Evolutionary conservation across 2,888 invertebrate species (phyloP).

Genomic region (Alsophila aescularia): DNA sequence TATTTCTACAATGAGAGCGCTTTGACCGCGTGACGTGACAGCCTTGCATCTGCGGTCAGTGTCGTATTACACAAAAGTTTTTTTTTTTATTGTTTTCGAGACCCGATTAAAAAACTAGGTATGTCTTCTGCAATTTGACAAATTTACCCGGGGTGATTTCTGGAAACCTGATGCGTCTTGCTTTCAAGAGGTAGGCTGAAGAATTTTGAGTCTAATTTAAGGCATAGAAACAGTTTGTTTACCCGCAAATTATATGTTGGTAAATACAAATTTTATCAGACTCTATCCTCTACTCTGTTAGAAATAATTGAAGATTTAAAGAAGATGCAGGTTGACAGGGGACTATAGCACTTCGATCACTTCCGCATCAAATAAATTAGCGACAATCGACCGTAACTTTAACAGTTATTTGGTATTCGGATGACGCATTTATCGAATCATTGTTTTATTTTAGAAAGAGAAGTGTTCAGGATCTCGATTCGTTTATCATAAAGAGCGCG

Average conservation of each 20-base stretch:
- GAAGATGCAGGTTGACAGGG: conserved; percentile 68
- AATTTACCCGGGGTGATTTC: conserved; percentile 61
- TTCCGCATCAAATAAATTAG: conserved; percentile 66
- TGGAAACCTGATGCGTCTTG: conserved; percentile 33
- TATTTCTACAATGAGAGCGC: conserved; percentile 55
- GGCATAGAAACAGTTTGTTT: conserved; percentile 37
- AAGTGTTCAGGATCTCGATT: conserved; percentile 27
- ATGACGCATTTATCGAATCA: conserved; percentile 8
- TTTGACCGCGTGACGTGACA: conserved; percentile 58
- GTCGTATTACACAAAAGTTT: conserved; percentile 78
- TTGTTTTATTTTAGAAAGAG: conserved; percentile 28
- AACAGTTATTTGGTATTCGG: background rate
- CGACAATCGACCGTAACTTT: conserved; percentile 35
- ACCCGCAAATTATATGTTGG: conserved; percentile 53
- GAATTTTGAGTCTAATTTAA: conserved; percentile 54
- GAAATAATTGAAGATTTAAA: conserved; percentile 63
- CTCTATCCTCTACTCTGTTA: conserved; percentile 59
- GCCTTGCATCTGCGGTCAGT: conserved; percentile 64
- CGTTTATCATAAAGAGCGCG: conserved; percentile 54
- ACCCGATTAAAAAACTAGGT: conserved; percentile 75
- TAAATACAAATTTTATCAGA: conserved; percentile 64
- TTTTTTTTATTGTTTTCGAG: conserved; percentile 67
- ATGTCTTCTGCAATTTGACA: conserved; percentile 74
- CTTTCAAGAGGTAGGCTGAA: conserved; percentile 33
- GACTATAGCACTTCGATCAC: conserved; percentile 61